A percentile compares a stretch with the other conserved stretches of the same genome.
These are phyloP conservation scores for Salticus scenicus DNA, from an alignment of 2,888 invertebrate genomes.

Conservation along the genomic window DNA sequence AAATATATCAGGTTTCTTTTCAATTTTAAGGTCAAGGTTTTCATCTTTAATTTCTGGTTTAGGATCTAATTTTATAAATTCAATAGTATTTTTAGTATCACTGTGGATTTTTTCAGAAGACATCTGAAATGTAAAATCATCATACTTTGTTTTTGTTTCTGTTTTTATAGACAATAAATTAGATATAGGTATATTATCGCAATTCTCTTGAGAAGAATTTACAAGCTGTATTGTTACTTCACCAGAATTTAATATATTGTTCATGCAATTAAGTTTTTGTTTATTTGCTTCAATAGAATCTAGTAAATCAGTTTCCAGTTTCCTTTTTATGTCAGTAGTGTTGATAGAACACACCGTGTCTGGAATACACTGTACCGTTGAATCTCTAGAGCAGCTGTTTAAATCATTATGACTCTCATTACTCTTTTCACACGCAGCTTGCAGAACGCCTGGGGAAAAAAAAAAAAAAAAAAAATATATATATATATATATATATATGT, in stretches of 20 bases:
- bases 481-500: no score
- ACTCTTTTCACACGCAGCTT: slow-evolving; percentile 56
- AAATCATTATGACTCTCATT: slow-evolving; percentile 40
- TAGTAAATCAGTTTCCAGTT: slow-evolving; percentile 43
- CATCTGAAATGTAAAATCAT: slow-evolving; percentile 34
- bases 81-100: slow-evolving; percentile 25
- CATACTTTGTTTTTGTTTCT: slow-evolving; percentile 33
- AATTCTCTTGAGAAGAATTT: slow-evolving; percentile 23
- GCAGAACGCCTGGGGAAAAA: slow-evolving; percentile 55
- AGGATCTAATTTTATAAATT: slow-evolving; percentile 48
- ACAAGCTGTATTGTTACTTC: slow-evolving; percentile 46
- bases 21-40: slow-evolving; percentile 27
- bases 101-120: slow-evolving; percentile 21
- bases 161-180: slow-evolving; percentile 41
- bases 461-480: not conserved
- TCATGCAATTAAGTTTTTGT: slow-evolving; percentile 50
- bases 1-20: slow-evolving; percentile 34
- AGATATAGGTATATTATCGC: slow-evolving; percentile 53
- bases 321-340: slow-evolving; percentile 51
- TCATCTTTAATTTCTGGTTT: slow-evolving; percentile 17
- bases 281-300: slow-evolving; percentile 23
- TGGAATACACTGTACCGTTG: not conserved
- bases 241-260: slow-evolving; percentile 40
- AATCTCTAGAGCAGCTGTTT: slow-evolving; percentile 21
- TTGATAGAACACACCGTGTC: slow-evolving; percentile 23